These are phyloP conservation scores for Mylabris phalerata DNA, from an alignment of 1,140 invertebrate genomes.

Conservation along the genomic window DNA sequence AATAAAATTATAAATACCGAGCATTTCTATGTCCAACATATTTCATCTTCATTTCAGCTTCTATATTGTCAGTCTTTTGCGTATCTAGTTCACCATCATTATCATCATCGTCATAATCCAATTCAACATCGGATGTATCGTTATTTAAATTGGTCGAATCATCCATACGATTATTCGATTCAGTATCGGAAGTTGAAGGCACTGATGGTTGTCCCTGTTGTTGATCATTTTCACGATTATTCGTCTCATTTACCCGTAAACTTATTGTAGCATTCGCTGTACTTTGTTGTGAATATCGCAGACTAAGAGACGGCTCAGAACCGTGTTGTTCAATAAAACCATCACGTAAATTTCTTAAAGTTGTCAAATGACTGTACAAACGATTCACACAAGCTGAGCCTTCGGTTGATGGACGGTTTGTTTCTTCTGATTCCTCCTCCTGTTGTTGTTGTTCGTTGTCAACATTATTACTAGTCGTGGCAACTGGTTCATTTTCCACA, in stretches of 20 bases:
- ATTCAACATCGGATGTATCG: conserved; percentile 22
- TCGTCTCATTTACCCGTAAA: conserved; percentile 27
- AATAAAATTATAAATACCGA: conserved; percentile 44
- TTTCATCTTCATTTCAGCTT: conserved; percentile 56
- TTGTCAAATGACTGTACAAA: conserved; percentile 34
- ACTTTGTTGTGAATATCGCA: conserved; percentile 39
- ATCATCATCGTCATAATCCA: conserved; percentile 29
- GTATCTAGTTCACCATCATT: conserved; percentile 7
- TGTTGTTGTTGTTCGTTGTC: background rate
- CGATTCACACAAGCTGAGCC: conserved; percentile 25
- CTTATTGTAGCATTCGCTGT: conserved; percentile 40
- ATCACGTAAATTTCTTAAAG: conserved; percentile 36
- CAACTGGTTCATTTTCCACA: background rate
- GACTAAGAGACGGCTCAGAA: conserved; percentile 39
- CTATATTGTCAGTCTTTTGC: conserved; percentile 24
- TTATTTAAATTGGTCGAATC: no score
- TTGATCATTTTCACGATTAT: conserved; percentile 8
- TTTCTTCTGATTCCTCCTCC: background rate
- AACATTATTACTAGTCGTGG: background rate
- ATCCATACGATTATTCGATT: background rate
- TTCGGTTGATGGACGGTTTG: conserved; percentile 12
- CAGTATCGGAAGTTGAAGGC: conserved; percentile 11
- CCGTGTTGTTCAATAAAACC: conserved; percentile 40
- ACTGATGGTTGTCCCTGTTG: conserved; percentile 6
- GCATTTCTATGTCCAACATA: conserved; percentile 80